Conservation (phyloP, 2,888 invertebrate genomes). For the Chrysopilus asiliformis region DNA sequence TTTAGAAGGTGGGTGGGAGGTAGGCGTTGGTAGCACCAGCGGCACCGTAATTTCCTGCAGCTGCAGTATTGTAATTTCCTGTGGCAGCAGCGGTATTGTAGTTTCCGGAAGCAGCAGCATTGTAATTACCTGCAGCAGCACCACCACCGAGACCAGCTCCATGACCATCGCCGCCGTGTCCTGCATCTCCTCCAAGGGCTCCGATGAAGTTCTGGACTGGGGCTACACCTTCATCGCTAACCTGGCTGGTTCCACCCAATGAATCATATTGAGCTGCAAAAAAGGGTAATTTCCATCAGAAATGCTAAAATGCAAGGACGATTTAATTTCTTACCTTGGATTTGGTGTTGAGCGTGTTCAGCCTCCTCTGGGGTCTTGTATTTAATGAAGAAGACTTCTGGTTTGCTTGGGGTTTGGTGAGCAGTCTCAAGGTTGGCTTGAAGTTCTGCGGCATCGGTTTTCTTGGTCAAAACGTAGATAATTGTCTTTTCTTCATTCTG, state of each 20-base stretch:
- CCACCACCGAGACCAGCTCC: too few species aligned
- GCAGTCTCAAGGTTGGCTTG: constrained; percentile 29
- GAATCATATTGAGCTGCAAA: constrained; percentile 27
- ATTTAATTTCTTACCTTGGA: constrained; percentile 20
- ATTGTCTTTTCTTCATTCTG: constrained; percentile 35
- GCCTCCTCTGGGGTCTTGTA: constrained; percentile 36
- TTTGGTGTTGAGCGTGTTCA: constrained; percentile 32
- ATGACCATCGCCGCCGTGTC: too few species aligned
- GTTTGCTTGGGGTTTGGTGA: constrained; percentile 29
- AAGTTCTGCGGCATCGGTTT: constrained; percentile 27
- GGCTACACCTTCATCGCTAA: constrained; percentile 31
- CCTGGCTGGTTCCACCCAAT: constrained; percentile 29
- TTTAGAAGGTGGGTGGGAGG: too few species aligned
- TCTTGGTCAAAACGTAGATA: constrained; percentile 33
- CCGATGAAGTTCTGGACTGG: constrained; percentile 25
- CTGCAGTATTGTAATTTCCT: too few species aligned
- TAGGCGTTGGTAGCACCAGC: background rate
- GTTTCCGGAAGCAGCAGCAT: too few species aligned
- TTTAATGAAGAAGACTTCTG: constrained; percentile 37
- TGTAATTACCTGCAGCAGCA: too few species aligned
- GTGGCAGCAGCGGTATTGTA: too few species aligned
- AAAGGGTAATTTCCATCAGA: too few species aligned
- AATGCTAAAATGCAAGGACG: too few species aligned
- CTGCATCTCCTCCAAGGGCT: too few species aligned
- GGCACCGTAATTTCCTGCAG: too few species aligned